These are phyloP conservation scores for Carcina quercana DNA, from an alignment of 2,888 invertebrate genomes.

Conservation along the genomic window DNA sequence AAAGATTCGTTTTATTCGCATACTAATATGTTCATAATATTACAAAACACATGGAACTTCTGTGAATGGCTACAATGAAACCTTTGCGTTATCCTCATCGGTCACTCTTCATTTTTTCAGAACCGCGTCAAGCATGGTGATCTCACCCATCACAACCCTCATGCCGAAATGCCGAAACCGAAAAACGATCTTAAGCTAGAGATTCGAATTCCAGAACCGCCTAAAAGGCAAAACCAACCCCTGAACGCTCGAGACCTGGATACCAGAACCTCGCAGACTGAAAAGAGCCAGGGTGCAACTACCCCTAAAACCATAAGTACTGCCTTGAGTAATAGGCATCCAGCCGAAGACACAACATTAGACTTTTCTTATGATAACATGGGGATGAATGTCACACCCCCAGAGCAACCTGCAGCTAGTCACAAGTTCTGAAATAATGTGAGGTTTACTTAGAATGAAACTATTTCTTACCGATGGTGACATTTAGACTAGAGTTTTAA, in stretches of 20 bases:
- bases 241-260: slow-evolving; percentile 54
- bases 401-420: slow-evolving; percentile 48
- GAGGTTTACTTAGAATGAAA: background rate
- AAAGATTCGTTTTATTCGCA: too few species aligned
- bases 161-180: slow-evolving; percentile 58
- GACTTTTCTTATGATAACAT: slow-evolving; percentile 88
- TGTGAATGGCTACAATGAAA: too few species aligned
- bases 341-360: slow-evolving; percentile 84
- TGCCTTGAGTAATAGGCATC: slow-evolving; percentile 80
- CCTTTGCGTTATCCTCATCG: too few species aligned
- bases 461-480: background rate
- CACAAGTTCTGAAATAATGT: slow-evolving; percentile 42
- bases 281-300: slow-evolving; percentile 72
- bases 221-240: slow-evolving; percentile 48
- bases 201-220: slow-evolving; percentile 55
- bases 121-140: slow-evolving; percentile 61
- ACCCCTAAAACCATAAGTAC: slow-evolving; percentile 81
- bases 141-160: slow-evolving; percentile 63
- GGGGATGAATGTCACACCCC: slow-evolving; percentile 81
- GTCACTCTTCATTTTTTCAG: too few species aligned
- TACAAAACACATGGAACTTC: too few species aligned
- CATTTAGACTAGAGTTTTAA: too few species aligned
- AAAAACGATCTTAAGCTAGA: slow-evolving; percentile 58
- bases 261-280: slow-evolving; percentile 52
- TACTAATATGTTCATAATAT: too few species aligned